These are phyloP conservation scores for Dendrophyllia cribrosa DNA, from an alignment of 64 coral and sea anemone genomes.

Conservation along the genomic window DNA sequence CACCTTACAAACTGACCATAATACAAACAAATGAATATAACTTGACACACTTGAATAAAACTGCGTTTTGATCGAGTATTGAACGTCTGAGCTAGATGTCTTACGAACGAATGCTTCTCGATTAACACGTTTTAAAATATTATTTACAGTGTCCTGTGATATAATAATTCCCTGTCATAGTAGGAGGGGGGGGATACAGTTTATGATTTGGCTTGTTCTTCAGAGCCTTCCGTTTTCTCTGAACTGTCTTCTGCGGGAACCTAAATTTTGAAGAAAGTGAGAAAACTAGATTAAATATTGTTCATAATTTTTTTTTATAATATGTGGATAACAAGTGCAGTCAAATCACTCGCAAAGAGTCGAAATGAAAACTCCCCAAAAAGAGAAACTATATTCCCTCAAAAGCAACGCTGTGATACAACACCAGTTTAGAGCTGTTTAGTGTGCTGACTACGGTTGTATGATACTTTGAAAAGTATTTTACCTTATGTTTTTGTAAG, in stretches of 20 bases:
- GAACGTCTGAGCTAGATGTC: background rate
- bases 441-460: no score
- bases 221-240: slow-evolving; percentile 24
- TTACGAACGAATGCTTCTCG: background rate
- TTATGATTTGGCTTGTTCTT: background rate
- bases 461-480: no score
- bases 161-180: background rate
- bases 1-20: background rate
- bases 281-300: background rate
- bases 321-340: background rate
- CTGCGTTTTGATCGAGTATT: background rate
- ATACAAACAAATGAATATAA: background rate
- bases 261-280: background rate
- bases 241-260: background rate
- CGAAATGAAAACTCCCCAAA: no score
- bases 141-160: background rate
- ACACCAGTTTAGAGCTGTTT: no score
- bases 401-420: no score
- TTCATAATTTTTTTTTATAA: background rate
- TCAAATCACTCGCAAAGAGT: no score
- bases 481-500: no score
- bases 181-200: background rate
- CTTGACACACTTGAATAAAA: background rate
- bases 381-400: no score
- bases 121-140: background rate